Conservation (phyloP, 2,888 invertebrate species). For the Chloroclysta siterata region DNA sequence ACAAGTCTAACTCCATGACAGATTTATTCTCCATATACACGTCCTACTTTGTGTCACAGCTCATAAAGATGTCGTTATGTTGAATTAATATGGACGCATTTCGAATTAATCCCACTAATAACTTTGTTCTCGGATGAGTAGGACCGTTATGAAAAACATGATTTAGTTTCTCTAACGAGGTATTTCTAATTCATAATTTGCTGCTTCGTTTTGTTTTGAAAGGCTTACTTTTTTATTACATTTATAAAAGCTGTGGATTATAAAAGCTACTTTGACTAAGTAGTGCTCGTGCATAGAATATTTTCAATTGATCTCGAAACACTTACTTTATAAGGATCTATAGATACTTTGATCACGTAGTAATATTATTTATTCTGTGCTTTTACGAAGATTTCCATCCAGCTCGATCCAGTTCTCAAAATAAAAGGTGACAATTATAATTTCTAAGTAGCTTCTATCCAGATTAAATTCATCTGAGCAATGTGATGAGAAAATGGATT, state of each 20-base stretch:
- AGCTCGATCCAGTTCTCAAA: constrained; percentile 1
- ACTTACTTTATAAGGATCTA: too few relatives aligned
- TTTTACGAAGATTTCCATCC: constrained; percentile 6
- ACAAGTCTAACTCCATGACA: constrained; percentile 57
- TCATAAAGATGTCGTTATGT: constrained; percentile 78
- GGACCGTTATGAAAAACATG: constrained; percentile 43
- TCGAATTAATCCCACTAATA: constrained; percentile 67
- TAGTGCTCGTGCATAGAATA: too few relatives aligned
- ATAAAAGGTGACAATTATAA: constrained; percentile 40
- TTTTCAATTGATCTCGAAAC: too few relatives aligned
- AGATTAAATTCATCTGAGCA: constrained; percentile 65
- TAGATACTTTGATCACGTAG: too few relatives aligned
- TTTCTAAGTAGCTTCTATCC: constrained; percentile 51
- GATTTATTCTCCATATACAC: constrained; percentile 77
- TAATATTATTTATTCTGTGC: too few relatives aligned
- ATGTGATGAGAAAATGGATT: constrained; percentile 71
- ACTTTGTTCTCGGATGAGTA: constrained; percentile 53
- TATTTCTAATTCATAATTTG: constrained; percentile 37
- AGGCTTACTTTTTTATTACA: constrained; percentile 6
- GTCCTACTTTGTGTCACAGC: constrained; percentile 78
- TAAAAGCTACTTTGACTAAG: neutral
- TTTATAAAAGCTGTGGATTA: constrained; percentile 6
- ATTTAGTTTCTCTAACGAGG: constrained; percentile 41
- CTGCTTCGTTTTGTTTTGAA: constrained; percentile 24
- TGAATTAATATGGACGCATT: constrained; percentile 70